Evolutionary conservation across 2,113 vertebrate species (phyloP), one percentile per base, ranked within the genome.

Genomic region (Peromyscus maniculatus): DNA sequence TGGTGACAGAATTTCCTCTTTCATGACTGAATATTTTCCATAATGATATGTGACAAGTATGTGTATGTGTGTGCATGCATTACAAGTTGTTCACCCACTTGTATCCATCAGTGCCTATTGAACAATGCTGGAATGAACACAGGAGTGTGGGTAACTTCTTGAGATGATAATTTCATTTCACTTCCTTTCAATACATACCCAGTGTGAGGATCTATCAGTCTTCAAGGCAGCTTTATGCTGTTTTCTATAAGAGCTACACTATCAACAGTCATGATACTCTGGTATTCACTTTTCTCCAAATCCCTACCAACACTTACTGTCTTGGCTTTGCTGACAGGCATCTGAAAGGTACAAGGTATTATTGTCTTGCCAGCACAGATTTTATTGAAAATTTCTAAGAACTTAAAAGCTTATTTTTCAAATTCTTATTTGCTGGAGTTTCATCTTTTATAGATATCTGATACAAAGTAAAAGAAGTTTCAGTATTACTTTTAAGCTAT

Each of bases 391-490:
- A 86, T 2, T 91, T 94, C 13, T 49, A 90, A 55, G 67, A 11
- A 89, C n/a, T 43, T 89, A 96, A 96, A 93, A 83, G 89, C 10
- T 94, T 31, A 95, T 88, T 80, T 95, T 36, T 74, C 11, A 57
- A 57, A 74, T 24, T 67, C 71, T 79, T 24, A 28, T 57, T 94
- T 92, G 62, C 10, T 92, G 1, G 0, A 21, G 71, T 82, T 74
- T 69, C 17, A 62, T 88, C 49, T 43, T 78, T 91, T 39, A 79
- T 13, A 84, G 19, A 46, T 84, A 49, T 92, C 46, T 75, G 19
- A 83, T 62, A 59, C 5, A 89, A 83, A n/a, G 33, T 74, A 74
- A 72, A 96, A 91, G 7, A 28, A 92, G 57, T 89, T 89, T 55
- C 11, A 31, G 46, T 77, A 26, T 57, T 92, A 67, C 52, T 84